Conservation (phyloP, 1,140 invertebrate genomes). For the Eubasilissa regina region DNA sequence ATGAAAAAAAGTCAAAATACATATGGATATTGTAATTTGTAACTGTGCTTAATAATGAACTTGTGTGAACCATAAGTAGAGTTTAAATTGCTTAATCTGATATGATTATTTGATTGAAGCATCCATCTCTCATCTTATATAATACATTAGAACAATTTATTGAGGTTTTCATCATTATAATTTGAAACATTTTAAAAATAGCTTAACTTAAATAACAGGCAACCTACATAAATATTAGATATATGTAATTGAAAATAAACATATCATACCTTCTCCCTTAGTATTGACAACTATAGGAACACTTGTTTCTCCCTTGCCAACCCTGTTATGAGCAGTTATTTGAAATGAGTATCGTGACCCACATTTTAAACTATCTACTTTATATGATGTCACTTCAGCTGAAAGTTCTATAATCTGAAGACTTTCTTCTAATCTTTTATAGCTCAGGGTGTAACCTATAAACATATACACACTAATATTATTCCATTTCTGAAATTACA, state of each 20-base stretch:
- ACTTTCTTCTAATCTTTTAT: slow-evolving; percentile 73
- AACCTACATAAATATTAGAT: background rate
- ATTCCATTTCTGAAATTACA: background rate
- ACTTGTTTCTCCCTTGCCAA: slow-evolving; percentile 77
- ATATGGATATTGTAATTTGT: too few species aligned
- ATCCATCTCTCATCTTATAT: too few species aligned
- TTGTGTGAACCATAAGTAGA: too few species aligned
- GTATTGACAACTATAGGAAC: slow-evolving; percentile 73
- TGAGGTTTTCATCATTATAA: too few species aligned
- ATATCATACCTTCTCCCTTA: slow-evolving; percentile 67
- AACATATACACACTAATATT: background rate
- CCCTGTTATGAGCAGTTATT: slow-evolving; percentile 76
- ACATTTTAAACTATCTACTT: slow-evolving; percentile 77
- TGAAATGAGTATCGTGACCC: slow-evolving; percentile 76
- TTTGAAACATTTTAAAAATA: background rate
- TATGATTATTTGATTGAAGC: too few species aligned
- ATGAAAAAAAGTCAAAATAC: too few species aligned
- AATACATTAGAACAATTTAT: too few species aligned
- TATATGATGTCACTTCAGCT: slow-evolving; percentile 74
- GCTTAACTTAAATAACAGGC: background rate
- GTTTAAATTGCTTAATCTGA: too few species aligned
- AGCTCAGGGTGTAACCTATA: slow-evolving; percentile 75
- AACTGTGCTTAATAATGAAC: too few species aligned
- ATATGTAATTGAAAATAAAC: background rate
- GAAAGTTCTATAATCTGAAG: slow-evolving; percentile 75